Percentiles rank a stretch among this genome's conserved stretches.
These are phyloP conservation scores for Sebastes vulpes DNA, from an alignment of 2,797 vertebrate species.

Conservation along the genomic window DNA sequence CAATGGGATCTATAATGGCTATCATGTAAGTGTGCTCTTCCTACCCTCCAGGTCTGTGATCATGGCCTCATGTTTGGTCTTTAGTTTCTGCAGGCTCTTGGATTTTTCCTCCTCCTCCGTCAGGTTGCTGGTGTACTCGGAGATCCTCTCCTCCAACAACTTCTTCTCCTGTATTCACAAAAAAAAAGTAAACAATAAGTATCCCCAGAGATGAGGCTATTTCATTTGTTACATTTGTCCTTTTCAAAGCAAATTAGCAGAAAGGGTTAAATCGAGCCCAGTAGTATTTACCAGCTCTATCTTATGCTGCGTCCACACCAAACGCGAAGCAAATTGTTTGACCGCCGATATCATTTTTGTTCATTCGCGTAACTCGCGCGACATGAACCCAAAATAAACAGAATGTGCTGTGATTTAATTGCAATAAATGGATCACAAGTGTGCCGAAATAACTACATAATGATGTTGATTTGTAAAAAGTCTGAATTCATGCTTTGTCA, in stretches of 20 bases:
- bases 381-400: too few relatives aligned
- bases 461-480: too few relatives aligned
- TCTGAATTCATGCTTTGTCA: too few relatives aligned
- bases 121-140: conserved; percentile 95
- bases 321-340: too few relatives aligned
- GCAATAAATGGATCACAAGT: too few relatives aligned
- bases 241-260: background rate
- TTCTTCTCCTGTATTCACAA: conserved; percentile 92
- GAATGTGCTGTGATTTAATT: too few relatives aligned
- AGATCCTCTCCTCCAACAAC: conserved; percentile 93
- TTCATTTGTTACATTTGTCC: background rate
- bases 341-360: too few relatives aligned
- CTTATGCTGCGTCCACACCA: too few relatives aligned
- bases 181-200: background rate
- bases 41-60: conserved; percentile 97
- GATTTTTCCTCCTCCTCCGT: conserved; percentile 98
- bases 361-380: too few relatives aligned
- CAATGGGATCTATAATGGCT: background rate
- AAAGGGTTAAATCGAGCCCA: background rate
- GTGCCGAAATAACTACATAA: too few relatives aligned
- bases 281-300: background rate
- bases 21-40: background rate
- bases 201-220: background rate
- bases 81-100: conserved; percentile 98
- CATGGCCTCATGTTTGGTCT: conserved; percentile 99